Evolutionary conservation across 64 coral and sea anemone species (phyloP), one percentile per base, ranked within the genome.

Genomic region (Acropora tenuis): DNA sequence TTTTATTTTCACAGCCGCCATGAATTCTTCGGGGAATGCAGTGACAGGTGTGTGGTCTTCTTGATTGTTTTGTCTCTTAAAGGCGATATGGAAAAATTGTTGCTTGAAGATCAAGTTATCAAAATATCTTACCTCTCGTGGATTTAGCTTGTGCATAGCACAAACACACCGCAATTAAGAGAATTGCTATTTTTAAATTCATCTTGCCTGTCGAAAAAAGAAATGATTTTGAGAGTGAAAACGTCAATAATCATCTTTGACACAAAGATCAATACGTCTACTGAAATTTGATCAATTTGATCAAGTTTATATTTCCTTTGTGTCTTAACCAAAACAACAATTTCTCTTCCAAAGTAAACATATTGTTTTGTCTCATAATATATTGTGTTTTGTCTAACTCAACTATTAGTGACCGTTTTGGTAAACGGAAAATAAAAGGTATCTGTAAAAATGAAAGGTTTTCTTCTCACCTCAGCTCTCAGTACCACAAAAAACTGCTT

Each of bases 61-160:
- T 55, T 9, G 9, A 0, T 4, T 55, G 30, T 30, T 30, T 30
- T 30, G 30, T 9, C 52, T 55, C 52, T 55, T 55, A 5, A 4
- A 55, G 52, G 52, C 4, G 9, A 5, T 4, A 9, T 71, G 6
- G 1, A 20, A 71, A 71, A 5, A 15, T 71, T 5, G 17, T 71
- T 71, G 4, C 40, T 71, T 71, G 18, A n/a, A 30, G 19, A 71
- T 12, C 18, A 71, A 71, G 68, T n/a, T 48, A 45, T 16, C 4
- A 48, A 65, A 49, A 9, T 55, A 5, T 17, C 63, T 69, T 71
- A 85, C 82, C 82, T 85, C 72, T 85, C 16, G 82, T 85, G 0
- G 82, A 85, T 48, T 68, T 85, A 49, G 82, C 82, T 71, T 85
- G 82, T 71, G 82, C 60, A 8, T 85, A 85, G 63, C 82, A 85